These are phyloP conservation scores for Opisthocomus hoazin DNA, from an alignment of 2,113 vertebrate species.

Conservation along the genomic window DNA sequence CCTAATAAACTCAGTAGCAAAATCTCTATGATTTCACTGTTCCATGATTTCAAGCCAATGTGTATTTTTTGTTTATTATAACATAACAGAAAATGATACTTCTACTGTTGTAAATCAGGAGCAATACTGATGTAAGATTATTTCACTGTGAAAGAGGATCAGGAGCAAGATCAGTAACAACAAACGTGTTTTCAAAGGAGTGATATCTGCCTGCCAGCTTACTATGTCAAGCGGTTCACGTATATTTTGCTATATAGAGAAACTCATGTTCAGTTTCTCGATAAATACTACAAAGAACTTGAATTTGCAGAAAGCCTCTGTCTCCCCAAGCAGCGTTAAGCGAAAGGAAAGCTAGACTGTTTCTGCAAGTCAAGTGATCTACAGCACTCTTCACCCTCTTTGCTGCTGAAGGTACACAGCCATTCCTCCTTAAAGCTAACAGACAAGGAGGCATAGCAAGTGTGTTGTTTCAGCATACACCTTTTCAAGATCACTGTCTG, in stretches of 20 bases:
- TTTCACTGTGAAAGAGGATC: background rate
- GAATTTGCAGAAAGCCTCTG: slow-evolving; percentile 2
- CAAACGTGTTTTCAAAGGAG: background rate
- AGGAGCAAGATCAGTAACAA: background rate
- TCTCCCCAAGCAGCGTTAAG: background rate
- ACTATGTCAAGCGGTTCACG: fast-evolving
- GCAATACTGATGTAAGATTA: background rate
- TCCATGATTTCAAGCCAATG: background rate
- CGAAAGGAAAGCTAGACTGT: slow-evolving; percentile 29
- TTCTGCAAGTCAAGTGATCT: slow-evolving; percentile 42
- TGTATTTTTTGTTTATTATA: background rate
- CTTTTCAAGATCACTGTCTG: background rate
- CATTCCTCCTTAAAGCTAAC: background rate
- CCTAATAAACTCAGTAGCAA: background rate
- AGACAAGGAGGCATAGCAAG: background rate
- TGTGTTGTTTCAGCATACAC: background rate
- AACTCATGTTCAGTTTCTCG: background rate
- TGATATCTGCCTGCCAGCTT: background rate
- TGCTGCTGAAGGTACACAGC: background rate
- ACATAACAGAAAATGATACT: background rate
- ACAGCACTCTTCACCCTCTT: background rate
- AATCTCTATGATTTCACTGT: background rate
- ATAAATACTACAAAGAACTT: slow-evolving; percentile 8
- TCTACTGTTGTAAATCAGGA: background rate
- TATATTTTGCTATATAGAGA: background rate